These are phyloP conservation scores for Bubalus kerabau DNA, from an alignment of 2,113 vertebrate species.

Conservation along the genomic window DNA sequence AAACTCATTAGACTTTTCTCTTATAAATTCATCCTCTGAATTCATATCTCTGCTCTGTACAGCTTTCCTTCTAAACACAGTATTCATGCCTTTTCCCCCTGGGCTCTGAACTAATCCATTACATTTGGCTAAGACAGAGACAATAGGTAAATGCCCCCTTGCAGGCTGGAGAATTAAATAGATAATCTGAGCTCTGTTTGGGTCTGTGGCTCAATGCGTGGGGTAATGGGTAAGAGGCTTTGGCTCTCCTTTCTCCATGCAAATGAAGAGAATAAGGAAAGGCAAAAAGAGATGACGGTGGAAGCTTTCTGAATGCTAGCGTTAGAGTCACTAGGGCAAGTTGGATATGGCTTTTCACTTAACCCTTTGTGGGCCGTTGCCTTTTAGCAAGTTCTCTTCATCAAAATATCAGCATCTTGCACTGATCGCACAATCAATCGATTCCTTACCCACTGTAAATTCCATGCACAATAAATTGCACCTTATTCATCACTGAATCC, in stretches of 20 bases:
- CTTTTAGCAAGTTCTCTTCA: neutral
- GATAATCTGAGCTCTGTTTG: slow-evolving; percentile 52
- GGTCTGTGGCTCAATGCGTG: slow-evolving; percentile 28
- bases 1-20: neutral
- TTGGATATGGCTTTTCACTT: neutral
- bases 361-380: neutral
- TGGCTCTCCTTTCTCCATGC: slow-evolving; percentile 31
- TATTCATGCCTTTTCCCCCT: neutral
- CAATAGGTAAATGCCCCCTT: slow-evolving; percentile 57
- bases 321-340: neutral
- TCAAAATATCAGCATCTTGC: neutral
- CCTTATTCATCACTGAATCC: neutral
- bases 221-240: slow-evolving; percentile 52
- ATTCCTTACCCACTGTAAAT: neutral
- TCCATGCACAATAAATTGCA: neutral
- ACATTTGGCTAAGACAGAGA: slow-evolving; percentile 35
- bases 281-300: neutral
- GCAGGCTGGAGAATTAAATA: slow-evolving; percentile 56
- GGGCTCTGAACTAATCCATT: slow-evolving; percentile 61
- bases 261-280: slow-evolving; percentile 49
- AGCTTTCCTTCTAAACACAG: slow-evolving; percentile 36
- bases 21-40: slow-evolving; percentile 14
- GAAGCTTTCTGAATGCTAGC: neutral
- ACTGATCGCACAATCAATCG: neutral
- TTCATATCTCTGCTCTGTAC: neutral